These are phyloP conservation scores for Potamilus streckersoni DNA, from an alignment of 1,140 invertebrate genomes.

Conservation along the genomic window DNA sequence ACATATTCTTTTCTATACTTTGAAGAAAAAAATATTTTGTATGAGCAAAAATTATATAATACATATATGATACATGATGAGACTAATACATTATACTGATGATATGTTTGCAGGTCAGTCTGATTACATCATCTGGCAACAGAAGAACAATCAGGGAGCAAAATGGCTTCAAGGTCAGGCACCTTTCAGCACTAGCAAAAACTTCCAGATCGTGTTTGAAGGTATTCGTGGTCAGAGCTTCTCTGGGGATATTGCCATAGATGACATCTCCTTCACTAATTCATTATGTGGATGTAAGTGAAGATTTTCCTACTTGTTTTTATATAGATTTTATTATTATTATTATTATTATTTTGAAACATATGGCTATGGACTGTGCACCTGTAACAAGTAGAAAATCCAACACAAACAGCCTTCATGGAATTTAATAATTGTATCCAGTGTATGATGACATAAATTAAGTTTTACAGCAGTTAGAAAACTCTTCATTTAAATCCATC, in stretches of 20 bases:
- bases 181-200: constrained; percentile 34
- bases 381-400: no score
- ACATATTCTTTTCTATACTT: neutral
- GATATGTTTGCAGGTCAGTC: constrained; percentile 16
- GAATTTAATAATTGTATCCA: no score
- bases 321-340: neutral
- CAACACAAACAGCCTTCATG: no score
- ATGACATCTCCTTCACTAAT: constrained; percentile 72
- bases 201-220: constrained; percentile 47
- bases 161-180: constrained; percentile 48
- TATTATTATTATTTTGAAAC: neutral
- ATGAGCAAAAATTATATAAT: neutral
- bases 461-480: no score
- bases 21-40: neutral
- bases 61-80: neutral
- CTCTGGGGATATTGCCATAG: constrained; percentile 81
- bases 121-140: constrained; percentile 33
- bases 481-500: no score
- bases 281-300: constrained; percentile 64
- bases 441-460: no score
- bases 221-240: constrained; percentile 77
- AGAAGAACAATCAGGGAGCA: constrained; percentile 39
- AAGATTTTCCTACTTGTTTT: neutral
- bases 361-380: no score
- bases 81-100: neutral